phyloP scores from a whole-genome alignment of 2,888 invertebrate species.

The Norana najaformis region DNA sequence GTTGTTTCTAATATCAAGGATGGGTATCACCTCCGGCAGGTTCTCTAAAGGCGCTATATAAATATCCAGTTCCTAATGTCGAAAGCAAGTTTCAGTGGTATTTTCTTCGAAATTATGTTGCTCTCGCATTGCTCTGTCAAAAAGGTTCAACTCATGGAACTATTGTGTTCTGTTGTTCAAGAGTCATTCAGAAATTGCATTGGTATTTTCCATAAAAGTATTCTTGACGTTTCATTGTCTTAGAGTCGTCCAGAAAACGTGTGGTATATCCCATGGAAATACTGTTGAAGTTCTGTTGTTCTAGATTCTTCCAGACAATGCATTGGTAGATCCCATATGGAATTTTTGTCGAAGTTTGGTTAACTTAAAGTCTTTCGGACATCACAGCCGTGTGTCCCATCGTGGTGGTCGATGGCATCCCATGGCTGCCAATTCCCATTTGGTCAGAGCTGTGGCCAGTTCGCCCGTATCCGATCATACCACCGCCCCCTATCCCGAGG shows the following conservation, averaged over 20 bases:
- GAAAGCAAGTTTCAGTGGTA: background rate
- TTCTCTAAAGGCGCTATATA: background rate
- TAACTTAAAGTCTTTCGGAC: background rate
- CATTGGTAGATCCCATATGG: background rate
- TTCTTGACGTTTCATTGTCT: background rate
- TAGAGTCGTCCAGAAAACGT: no score
- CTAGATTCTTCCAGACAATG: no score
- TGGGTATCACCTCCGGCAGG: background rate
- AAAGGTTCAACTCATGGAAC: no score
- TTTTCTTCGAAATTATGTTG: background rate
- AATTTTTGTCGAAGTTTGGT: background rate
- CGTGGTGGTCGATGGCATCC: background rate
- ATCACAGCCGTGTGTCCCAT: background rate
- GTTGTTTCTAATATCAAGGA: no score
- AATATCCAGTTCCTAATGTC: background rate
- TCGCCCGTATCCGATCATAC: background rate
- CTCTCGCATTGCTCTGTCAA: background rate
- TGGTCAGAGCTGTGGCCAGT: background rate
- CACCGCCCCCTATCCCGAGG: background rate
- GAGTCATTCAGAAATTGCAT: background rate
- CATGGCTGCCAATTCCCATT: background rate
- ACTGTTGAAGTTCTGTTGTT: background rate
- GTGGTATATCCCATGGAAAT: background rate
- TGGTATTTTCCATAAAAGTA: background rate
- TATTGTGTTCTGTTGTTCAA: background rate